These are phyloP conservation scores for Acanthacorydalis orientalis DNA, from an alignment of 2,888 invertebrate species.

Conservation along the genomic window DNA sequence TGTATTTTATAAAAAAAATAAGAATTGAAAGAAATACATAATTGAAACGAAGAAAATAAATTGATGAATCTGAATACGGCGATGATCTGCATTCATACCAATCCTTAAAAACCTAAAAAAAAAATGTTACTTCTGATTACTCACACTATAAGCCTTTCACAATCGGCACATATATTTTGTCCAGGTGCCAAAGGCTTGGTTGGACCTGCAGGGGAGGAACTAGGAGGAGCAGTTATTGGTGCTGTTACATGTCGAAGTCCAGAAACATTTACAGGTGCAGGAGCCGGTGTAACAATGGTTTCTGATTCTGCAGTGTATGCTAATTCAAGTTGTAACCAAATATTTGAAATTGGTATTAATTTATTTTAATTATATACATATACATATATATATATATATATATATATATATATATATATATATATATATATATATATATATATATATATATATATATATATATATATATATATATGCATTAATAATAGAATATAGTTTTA, in stretches of 20 bases:
- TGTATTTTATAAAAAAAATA: too few relatives aligned
- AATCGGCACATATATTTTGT: slow-evolving; percentile 91
- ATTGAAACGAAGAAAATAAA: neutral
- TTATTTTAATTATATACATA: neutral
- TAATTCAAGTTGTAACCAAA: neutral
- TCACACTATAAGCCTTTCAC: slow-evolving; percentile 96
- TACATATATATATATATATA: neutral
- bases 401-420: neutral
- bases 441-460: too few relatives aligned
- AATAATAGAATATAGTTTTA: neutral
- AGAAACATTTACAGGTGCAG: slow-evolving; percentile 29
- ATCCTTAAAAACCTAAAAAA: neutral
- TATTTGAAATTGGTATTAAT: neutral
- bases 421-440: too few relatives aligned
- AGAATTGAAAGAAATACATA: neutral
- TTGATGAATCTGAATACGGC: neutral
- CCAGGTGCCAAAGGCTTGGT: slow-evolving; percentile 64
- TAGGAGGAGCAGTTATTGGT: slow-evolving; percentile 41
- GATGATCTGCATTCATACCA: slow-evolving; percentile 1
- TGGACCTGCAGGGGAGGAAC: slow-evolving; percentile 41
- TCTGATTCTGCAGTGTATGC: neutral
- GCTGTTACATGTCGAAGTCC: slow-evolving; percentile 59
- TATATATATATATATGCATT: too few relatives aligned
- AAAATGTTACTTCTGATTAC: slow-evolving; percentile 25
- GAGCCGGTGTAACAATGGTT: slow-evolving; percentile 25